Evolutionary conservation across 35 echinoderm and acorn worm species (phyloP), one percentile per base, ranked within the genome.

Genomic region (Ophioderma brevispina): DNA sequence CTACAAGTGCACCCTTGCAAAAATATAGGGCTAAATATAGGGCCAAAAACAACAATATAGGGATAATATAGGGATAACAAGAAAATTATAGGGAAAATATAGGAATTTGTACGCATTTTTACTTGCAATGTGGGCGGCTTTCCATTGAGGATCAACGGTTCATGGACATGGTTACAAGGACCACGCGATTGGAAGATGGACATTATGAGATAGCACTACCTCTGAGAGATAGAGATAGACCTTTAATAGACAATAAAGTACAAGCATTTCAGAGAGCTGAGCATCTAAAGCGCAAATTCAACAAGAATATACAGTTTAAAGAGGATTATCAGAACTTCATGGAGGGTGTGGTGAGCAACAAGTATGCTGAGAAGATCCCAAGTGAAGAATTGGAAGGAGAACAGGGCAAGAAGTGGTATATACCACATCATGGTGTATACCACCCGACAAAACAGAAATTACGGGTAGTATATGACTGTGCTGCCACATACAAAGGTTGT

Each of bases 161-260:
- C n/a, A n/a, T n/a, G n/a, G n/a, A n/a, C n/a, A 52, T 52, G 63
- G 76, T 97, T 75, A 43, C 90, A 32, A 79, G 86, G 13, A 93
- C 91, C 13, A 78, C 85, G 17, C 90, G 50, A 78, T 39, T 86
- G 23, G 56, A 82, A 55, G 82, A 93, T 82, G 91, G 83, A 30
- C 88, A 87, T 79, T 94, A 91, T 85, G 87, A 93, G 52, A 84
- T 92, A 38, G 95, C 86, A n/a, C 84, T 97, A 37, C 95, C 95
- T 31, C 39, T 97, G 33, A 89, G 80, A 39, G 41, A 85, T 40
- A 43, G 78, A 70, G 86, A 49, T 55, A 64, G 84, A 1, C 40
- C 52, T 11, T 52, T 96, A 56, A 86, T 90, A 21, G 78, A 92
- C 81, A 96, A 96, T 81, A 89, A 64, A 85, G 77, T 42, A 0